Evolutionary conservation across 2,797 vertebrate species (phyloP).

Genomic region (Coilia nasus): DNA sequence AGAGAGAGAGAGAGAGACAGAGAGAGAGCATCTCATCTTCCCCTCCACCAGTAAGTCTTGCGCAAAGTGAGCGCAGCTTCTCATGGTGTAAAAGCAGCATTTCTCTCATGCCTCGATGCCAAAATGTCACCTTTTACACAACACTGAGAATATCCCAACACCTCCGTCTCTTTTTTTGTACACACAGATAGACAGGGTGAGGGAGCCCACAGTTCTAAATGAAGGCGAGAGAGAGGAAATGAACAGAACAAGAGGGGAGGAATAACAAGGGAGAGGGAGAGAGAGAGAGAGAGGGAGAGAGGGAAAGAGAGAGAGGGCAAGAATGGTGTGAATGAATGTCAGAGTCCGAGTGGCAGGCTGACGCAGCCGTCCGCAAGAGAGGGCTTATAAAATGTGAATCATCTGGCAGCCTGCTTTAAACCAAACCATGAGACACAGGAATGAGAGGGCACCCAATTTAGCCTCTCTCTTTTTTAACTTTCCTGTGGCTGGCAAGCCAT

Average conservation of each 20-base stretch:
- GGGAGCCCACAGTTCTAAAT: background rate
- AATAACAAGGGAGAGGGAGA: background rate
- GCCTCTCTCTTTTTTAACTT: slow-evolving; percentile 61
- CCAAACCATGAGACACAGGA: slow-evolving; percentile 70
- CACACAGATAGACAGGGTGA: background rate
- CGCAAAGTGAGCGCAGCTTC: background rate
- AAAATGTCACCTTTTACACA: background rate
- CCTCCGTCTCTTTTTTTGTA: background rate
- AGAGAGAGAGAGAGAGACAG: too few species aligned
- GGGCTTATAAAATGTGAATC: slow-evolving; percentile 68
- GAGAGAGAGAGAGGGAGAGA: slow-evolving; percentile 35
- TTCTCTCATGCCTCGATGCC: background rate
- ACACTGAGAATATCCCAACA: background rate
- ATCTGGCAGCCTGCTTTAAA: slow-evolving; percentile 67
- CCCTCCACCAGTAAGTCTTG: background rate
- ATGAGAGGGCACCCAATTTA: slow-evolving; percentile 70
- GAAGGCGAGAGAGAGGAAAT: background rate
- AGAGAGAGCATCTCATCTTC: background rate
- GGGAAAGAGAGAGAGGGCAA: slow-evolving; percentile 26
- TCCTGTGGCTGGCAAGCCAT: slow-evolving; percentile 62
- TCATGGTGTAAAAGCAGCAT: background rate
- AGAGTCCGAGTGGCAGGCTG: slow-evolving; percentile 43
- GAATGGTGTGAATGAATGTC: slow-evolving; percentile 58
- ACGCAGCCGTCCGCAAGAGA: slow-evolving; percentile 60
- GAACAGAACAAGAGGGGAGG: too few species aligned